Base-by-base conservation (phyloP, 2,888 invertebrate genomes). In the Charanyca ferruginea region DNA sequence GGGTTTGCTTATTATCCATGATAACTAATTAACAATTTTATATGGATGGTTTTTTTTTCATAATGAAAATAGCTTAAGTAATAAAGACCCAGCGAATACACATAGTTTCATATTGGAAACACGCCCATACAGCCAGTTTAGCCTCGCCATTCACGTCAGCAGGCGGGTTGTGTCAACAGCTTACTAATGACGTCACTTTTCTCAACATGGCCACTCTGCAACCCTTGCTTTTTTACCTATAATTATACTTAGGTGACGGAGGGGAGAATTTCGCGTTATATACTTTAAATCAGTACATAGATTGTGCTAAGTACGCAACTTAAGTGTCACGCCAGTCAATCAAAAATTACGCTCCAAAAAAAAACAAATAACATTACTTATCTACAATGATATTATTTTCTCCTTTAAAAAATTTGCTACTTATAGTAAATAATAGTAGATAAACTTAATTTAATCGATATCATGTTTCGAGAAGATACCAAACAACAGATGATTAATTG, bases 121-220 rank as follows among this genome's bases (percentile, higher is more conserved):
- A n/a, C 93, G 92, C 93, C 93, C 92, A 90, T 87, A 84, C 70
- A 82, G 82, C 76, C 83, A 87, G 83, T 83, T 83, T 84, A 80
- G 78, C 84, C 81, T 85, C 83, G 83, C 88, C 88, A 91, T 93
- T 93, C 91, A 93, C 75, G 79, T 83, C 85, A 86, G 86, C 90
- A 92, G 94, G 94, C 94, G 94, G 94, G 90, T 85, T 93, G 81
- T 87, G 91, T 92, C 91, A 94, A 95, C 94, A 94, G 72, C 80
- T 85, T 77, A 78, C 89, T 93, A 92, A 93, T 95, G 95, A 94
- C 94, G 94, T 94, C 94, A 94, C 89, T 89, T 86, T 88, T 90
- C 90, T 90, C 91, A 89, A 92, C 88, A 90, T 90, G 90, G 92
- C 92, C 87, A 91, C 93, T 92, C 89, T 60, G 83, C 89, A 86